phyloP scores from a whole-genome alignment of 1,140 invertebrate species.

The Probaryconus sp. region DNA sequence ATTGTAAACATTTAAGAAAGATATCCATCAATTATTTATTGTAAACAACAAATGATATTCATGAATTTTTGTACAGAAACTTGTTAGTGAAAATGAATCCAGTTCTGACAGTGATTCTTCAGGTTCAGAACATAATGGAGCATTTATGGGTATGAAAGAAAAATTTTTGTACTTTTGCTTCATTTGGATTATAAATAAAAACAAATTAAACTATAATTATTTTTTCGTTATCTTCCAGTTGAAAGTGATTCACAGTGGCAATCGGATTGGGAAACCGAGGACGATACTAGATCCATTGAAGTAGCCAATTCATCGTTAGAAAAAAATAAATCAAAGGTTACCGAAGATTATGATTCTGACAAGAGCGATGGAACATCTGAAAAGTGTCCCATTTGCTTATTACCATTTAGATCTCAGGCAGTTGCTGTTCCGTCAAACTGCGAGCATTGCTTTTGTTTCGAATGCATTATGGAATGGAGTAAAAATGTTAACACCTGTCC shows the following conservation, averaged over 20 bases:
- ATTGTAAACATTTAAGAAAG: slow-evolving; percentile 8
- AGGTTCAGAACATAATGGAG: slow-evolving; percentile 53
- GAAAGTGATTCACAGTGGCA: slow-evolving; percentile 73
- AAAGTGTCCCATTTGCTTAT: slow-evolving; percentile 91
- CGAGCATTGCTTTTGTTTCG: slow-evolving; percentile 92
- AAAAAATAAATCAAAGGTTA: slow-evolving; percentile 34
- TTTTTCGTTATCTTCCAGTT: slow-evolving; percentile 45
- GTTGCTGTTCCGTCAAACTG: slow-evolving; percentile 91
- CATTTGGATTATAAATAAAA: too few species aligned
- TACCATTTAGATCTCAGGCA: slow-evolving; percentile 84
- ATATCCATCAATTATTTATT: background rate
- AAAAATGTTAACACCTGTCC: slow-evolving; percentile 98
- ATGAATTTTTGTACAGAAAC: slow-evolving; percentile 68
- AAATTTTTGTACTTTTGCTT: slow-evolving; percentile 14
- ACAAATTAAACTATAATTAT: too few species aligned
- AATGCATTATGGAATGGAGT: slow-evolving; percentile 94
- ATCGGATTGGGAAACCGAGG: slow-evolving; percentile 72
- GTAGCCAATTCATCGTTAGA: slow-evolving; percentile 27
- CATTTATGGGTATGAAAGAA: slow-evolving; percentile 44
- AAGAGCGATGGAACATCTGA: slow-evolving; percentile 84
- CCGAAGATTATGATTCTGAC: slow-evolving; percentile 76
- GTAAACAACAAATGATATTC: background rate
- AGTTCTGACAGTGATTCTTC: slow-evolving; percentile 58
- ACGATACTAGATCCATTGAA: slow-evolving; percentile 45
- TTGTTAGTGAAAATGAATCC: slow-evolving; percentile 70